Evolutionary conservation across 92 coral and sea anemone species (phyloP), one percentile per base, ranked within the genome.

Genomic region (Palythoa caribaeorum): DNA sequence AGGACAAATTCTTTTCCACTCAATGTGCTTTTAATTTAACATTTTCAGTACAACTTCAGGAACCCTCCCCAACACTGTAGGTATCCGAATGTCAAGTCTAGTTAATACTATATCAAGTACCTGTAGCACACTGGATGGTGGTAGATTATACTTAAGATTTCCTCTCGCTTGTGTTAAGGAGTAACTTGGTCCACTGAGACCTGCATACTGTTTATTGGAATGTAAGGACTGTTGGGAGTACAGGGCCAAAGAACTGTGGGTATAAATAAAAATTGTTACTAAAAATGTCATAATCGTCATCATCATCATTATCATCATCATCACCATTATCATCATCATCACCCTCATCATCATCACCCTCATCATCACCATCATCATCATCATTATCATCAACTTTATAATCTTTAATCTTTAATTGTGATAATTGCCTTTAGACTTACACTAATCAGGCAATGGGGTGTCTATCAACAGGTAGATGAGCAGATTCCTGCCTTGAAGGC

Each of bases 41-140:
- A n/a, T n/a, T n/a, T n/a, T n/a, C n/a, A n/a, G n/a, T n/a, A n/a
- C n/a, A n/a, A n/a, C n/a, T 44, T 44, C 48, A 3, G 48, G 48
- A 44, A 28, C 73, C 38, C 13, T 69, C 12, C 13, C 15, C 38
- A 20, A 20, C 7, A 8, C 73, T 54, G 62, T 10, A 54, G 1
- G 62, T 10, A 10, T 54, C 40, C 3, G 35, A 57, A 40, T 51
- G 10, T 48, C 60, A 10, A 36, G 14, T 21, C 28, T 3, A 19
- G 1, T 47, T 14, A 2, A 9, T 20, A 20, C 53, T 3, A 13
- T 3, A 38, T 15, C 28, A 9, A 78, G 47, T 84, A 94, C 97
- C 97, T 94, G 97, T 14, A 95, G 90, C 75, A 93, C 93, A 84
- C 86, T 88, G 28, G 98, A 92, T 15, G 98, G 95, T 13, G 98